phyloP scores from a whole-genome alignment of 2,113 vertebrate species.

The Corythoichthys haematopterus region DNA sequence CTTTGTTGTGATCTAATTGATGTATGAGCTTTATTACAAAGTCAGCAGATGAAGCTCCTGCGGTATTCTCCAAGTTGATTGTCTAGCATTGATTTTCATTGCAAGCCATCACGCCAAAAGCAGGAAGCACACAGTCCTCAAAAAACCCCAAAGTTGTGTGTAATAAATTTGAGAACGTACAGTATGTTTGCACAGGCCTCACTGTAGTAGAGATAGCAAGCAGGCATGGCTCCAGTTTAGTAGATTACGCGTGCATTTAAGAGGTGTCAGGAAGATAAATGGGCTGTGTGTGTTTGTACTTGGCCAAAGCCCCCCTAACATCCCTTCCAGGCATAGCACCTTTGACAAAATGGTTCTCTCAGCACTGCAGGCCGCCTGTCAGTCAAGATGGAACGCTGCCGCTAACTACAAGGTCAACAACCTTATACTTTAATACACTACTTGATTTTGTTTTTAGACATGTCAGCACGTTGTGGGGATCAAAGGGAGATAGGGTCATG shows the following conservation, averaged over 20 bases:
- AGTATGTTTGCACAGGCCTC: not conserved
- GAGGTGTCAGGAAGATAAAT: conserved; percentile 69
- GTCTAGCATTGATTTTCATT: conserved; percentile 49
- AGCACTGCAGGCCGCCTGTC: conserved; percentile 54
- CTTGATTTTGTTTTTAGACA: conserved; percentile 13
- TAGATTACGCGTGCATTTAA: conserved; percentile 62
- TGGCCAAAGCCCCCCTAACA: conserved; percentile 30
- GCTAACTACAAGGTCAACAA: conserved; percentile 21
- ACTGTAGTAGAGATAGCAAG: conserved; percentile 12
- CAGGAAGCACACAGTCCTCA: not conserved
- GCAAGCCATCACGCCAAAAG: not conserved
- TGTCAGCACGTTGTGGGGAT: conserved; percentile 27
- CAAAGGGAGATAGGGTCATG: not conserved
- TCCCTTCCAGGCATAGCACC: conserved; percentile 9
- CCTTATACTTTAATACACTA: conserved; percentile 11
- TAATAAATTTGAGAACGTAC: not conserved
- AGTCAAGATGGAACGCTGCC: conserved; percentile 32
- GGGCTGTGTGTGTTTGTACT: conserved; percentile 37
- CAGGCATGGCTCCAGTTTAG: conserved; percentile 39
- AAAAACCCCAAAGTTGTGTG: not conserved
- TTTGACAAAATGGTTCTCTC: conserved; percentile 46
- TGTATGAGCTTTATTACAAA: conserved; percentile 8
- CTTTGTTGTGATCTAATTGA: conserved; percentile 15
- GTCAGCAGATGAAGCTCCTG: conserved; percentile 13
- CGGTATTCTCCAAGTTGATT: conserved; percentile 21